These are phyloP conservation scores for Percina caprodes DNA, from an alignment of 2,113 vertebrate genomes.

Conservation along the genomic window DNA sequence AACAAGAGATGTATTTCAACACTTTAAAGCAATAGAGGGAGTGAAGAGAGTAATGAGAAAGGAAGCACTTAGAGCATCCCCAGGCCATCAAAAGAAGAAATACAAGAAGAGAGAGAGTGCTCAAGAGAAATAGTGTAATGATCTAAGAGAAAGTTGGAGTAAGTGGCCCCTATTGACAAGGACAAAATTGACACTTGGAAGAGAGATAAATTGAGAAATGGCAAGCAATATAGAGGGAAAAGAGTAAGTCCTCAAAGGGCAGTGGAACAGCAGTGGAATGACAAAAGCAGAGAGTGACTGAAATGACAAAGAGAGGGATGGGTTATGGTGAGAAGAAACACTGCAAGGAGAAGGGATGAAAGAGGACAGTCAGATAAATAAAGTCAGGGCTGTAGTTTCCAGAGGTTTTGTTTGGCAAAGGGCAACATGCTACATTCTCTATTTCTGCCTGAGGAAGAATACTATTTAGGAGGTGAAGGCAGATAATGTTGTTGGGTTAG, in stretches of 20 bases:
- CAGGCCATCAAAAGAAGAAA: slow-evolving; percentile 37
- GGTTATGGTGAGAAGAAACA: background rate
- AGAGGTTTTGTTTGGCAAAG: slow-evolving; percentile 48
- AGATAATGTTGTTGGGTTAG: slow-evolving; percentile 51
- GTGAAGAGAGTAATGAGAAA: slow-evolving; percentile 43
- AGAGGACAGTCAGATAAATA: slow-evolving; percentile 15
- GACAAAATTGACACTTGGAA: slow-evolving; percentile 38
- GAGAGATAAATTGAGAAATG: slow-evolving; percentile 25
- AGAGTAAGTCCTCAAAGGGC: slow-evolving; percentile 31
- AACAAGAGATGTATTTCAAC: slow-evolving; percentile 57
- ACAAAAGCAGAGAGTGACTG: slow-evolving; percentile 18
- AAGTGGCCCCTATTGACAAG: slow-evolving; percentile 47
- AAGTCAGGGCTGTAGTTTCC: slow-evolving; percentile 11
- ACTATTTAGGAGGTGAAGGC: slow-evolving; percentile 60
- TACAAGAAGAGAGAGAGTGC: slow-evolving; percentile 25
- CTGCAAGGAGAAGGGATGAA: slow-evolving; percentile 12
- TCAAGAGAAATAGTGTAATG: slow-evolving; percentile 45
- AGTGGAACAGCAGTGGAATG: slow-evolving; percentile 13
- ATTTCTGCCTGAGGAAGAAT: slow-evolving; percentile 50
- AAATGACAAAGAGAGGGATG: background rate
- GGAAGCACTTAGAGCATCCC: slow-evolving; percentile 35
- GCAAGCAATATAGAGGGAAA: slow-evolving; percentile 24
- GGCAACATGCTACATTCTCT: slow-evolving; percentile 35
- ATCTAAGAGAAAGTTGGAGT: slow-evolving; percentile 41
- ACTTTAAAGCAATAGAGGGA: slow-evolving; percentile 43